Evolutionary conservation across 2,797 vertebrate genomes (phyloP).

Genomic region (Etheostoma nigrum): DNA sequence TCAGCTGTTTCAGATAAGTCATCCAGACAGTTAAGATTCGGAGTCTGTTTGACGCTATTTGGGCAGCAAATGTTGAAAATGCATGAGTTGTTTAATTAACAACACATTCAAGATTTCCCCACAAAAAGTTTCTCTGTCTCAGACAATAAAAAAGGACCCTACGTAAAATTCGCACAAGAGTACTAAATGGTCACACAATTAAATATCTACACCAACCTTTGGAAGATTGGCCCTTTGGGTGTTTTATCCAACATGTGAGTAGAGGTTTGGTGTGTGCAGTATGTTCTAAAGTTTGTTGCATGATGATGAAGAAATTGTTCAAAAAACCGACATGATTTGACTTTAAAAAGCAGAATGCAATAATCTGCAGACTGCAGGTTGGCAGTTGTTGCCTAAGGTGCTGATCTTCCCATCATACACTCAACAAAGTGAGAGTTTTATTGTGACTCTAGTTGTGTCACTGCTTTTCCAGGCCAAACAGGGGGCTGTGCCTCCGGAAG

Average conservation of each 20-base stretch:
- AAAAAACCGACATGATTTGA: not conserved
- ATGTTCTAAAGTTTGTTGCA: not conserved
- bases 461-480: slow-evolving; percentile 90
- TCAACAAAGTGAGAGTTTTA: not conserved
- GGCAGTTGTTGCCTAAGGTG: not conserved
- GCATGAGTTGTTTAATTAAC: slow-evolving; percentile 31
- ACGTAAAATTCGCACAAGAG: slow-evolving; percentile 10
- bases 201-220: not conserved
- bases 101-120: slow-evolving; percentile 16
- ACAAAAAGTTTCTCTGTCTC: not conserved
- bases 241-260: not conserved
- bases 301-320: not conserved
- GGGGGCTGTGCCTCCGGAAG: slow-evolving; percentile 93
- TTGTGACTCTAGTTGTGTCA: slow-evolving; percentile 2
- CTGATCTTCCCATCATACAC: not conserved
- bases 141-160: not conserved
- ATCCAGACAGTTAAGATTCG: slow-evolving; percentile 42
- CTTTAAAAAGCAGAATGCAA: not conserved
- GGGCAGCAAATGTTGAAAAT: slow-evolving; percentile 46
- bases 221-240: not conserved
- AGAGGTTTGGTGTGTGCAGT: not conserved
- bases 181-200: not conserved
- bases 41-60: slow-evolving; percentile 47
- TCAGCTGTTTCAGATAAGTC: slow-evolving; percentile 63
- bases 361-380: not conserved